Evolutionary conservation across 1,140 invertebrate genomes (phyloP).

Genomic region (Orius laevigatus): DNA sequence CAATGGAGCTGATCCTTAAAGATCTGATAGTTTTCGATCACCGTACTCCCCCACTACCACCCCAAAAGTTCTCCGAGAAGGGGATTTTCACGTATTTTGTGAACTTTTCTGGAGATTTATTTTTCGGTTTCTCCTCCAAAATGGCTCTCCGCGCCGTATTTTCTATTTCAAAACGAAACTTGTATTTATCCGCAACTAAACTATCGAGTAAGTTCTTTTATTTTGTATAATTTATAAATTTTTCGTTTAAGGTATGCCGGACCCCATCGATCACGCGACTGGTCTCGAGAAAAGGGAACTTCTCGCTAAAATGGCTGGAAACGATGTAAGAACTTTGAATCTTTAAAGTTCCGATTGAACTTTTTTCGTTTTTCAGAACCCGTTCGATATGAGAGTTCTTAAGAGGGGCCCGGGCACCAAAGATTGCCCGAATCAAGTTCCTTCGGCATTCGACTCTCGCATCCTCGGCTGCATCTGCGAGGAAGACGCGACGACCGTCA

Average conservation of each 20-base stretch:
- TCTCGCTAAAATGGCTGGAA: conserved; percentile 63
- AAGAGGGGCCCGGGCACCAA: conserved; percentile 68
- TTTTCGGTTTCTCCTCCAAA: too few species aligned
- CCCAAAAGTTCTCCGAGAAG: too few species aligned
- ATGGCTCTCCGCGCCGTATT: too few species aligned
- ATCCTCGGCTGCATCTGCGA: conserved; percentile 94
- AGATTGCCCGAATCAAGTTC: conserved; percentile 73
- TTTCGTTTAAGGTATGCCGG: conserved; percentile 44
- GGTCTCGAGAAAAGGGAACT: conserved; percentile 82
- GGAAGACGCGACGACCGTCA: conserved; percentile 69
- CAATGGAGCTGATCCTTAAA: too few species aligned
- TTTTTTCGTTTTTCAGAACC: conserved; percentile 43
- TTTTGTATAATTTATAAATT: not conserved
- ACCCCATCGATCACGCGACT: conserved; percentile 81
- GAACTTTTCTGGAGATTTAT: too few species aligned
- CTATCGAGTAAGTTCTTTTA: too few species aligned
- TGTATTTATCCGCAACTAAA: too few species aligned
- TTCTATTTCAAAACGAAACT: too few species aligned
- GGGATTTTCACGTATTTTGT: too few species aligned
- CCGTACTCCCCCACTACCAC: too few species aligned
- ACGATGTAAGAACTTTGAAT: conserved; percentile 50
- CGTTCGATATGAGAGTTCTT: conserved; percentile 67
- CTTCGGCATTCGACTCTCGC: conserved; percentile 72
- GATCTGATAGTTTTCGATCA: too few species aligned
- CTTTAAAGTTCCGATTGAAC: too few species aligned